A percentile compares a stretch with the other conserved stretches of the same genome.
Evolutionary conservation across 2,113 vertebrate genomes (phyloP).

Genomic region (Tragelaphus strepsiceros): DNA sequence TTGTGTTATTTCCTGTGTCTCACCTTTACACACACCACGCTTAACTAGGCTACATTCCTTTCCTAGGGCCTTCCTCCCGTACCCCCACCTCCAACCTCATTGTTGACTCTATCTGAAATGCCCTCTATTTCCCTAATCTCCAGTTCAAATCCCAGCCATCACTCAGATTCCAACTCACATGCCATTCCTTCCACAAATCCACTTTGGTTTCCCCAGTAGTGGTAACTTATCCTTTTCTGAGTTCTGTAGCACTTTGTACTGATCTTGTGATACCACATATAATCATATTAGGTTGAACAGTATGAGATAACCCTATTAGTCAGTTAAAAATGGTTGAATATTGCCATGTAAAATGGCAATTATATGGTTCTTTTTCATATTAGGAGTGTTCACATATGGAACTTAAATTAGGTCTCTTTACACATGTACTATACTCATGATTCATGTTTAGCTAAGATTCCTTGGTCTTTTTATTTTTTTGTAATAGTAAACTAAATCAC

Average conservation of each 20-base stretch:
- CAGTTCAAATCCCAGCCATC: background rate
- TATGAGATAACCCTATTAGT: background rate
- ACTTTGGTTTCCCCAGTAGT: background rate
- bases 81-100: background rate
- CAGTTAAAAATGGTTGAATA: background rate
- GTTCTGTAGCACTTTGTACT: background rate
- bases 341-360: background rate
- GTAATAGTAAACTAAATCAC: background rate
- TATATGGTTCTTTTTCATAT: background rate
- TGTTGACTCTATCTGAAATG: background rate
- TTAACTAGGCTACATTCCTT: background rate
- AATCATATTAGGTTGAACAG: background rate
- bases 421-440: background rate
- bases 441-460: background rate
- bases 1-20: background rate
- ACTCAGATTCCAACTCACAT: background rate
- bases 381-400: background rate
- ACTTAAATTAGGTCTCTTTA: background rate
- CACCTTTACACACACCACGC: background rate
- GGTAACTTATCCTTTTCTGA: background rate
- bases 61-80: background rate
- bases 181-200: background rate
- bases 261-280: background rate
- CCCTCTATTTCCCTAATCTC: background rate
- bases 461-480: background rate